These are phyloP conservation scores for Ceriagrion tenellum DNA, from an alignment of 2,888 invertebrate species.

Conservation along the genomic window DNA sequence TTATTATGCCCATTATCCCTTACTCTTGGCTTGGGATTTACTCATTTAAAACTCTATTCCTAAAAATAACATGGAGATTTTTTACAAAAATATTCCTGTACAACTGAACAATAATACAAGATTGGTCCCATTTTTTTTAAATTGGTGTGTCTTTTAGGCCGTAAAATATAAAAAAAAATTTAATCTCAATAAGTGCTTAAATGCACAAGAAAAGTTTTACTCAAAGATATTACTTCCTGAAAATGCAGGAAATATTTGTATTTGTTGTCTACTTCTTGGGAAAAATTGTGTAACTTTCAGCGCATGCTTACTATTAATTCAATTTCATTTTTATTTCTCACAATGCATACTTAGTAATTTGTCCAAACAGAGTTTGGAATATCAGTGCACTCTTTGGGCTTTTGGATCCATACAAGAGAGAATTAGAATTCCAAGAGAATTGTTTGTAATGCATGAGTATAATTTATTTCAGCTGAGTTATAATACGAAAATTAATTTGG, in stretches of 20 bases:
- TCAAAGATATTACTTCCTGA: not conserved
- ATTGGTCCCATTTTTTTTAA: not conserved
- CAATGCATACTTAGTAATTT: not conserved
- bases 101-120: not conserved
- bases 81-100: not conserved
- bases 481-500: not conserved
- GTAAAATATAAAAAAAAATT: slow-evolving; percentile 1
- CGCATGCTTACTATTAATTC: slow-evolving; percentile 10
- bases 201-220: not conserved
- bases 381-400: not conserved
- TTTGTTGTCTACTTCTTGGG: slow-evolving; percentile 33
- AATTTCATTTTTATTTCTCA: not conserved
- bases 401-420: not conserved
- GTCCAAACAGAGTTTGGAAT: not conserved
- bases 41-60: too few relatives aligned
- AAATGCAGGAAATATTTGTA: not conserved
- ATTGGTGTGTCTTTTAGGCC: slow-evolving; percentile 39
- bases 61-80: too few relatives aligned
- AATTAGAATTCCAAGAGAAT: not conserved
- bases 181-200: not conserved
- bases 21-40: too few relatives aligned
- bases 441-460: not conserved
- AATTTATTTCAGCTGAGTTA: not conserved
- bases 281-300: slow-evolving; percentile 41
- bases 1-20: too few relatives aligned